phyloP scores from a whole-genome alignment of 2,113 vertebrate genomes.

The Spilogale gracilis region DNA sequence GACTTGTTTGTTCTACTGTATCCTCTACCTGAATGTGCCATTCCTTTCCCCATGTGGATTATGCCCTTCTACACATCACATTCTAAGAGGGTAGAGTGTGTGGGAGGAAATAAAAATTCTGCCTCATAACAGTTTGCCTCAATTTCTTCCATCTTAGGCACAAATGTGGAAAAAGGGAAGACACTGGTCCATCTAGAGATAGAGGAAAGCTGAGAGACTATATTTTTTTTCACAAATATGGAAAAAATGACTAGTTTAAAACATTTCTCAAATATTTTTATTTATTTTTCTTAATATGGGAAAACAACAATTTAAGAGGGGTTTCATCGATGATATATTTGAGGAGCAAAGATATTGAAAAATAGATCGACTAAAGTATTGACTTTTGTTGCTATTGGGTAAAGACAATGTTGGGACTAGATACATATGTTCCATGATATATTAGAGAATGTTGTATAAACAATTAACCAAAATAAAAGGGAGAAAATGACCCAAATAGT shows the following conservation, averaged over 20 bases:
- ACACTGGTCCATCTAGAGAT: neutral
- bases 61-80: neutral
- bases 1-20: neutral
- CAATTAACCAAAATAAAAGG: neutral
- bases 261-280: neutral
- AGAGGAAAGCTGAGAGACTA: neutral
- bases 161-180: neutral
- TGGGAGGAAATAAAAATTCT: neutral
- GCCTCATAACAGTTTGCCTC: neutral
- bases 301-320: too few relatives aligned
- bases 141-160: too few relatives aligned
- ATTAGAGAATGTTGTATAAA: neutral
- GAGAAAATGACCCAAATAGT: neutral
- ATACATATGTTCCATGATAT: neutral
- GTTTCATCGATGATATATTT: too few relatives aligned
- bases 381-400: neutral
- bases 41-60: neutral
- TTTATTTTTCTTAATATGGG: neutral
- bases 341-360: neutral
- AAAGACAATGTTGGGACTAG: neutral
- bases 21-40: neutral
- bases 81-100: too few relatives aligned
- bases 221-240: neutral
- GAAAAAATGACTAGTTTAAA: rapidly evolving
- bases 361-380: neutral